Conservation (phyloP, 1,140 invertebrate species). For the Nephila pilipes region DNA sequence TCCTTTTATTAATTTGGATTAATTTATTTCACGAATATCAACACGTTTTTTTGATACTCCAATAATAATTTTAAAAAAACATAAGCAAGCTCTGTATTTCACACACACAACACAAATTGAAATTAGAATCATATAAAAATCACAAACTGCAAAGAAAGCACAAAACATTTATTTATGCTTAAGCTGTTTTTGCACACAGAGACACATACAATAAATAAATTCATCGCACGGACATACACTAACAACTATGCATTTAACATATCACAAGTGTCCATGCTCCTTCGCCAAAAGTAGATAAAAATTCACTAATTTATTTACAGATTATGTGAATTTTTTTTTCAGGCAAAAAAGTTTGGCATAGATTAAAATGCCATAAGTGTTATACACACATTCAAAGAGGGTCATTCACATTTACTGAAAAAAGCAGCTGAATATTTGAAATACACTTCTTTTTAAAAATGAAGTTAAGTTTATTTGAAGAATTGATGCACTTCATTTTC, state of each 20-base stretch:
- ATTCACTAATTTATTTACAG: slow-evolving; percentile 68
- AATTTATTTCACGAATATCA: too few species aligned
- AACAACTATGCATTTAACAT: slow-evolving; percentile 55
- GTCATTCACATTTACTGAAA: not conserved
- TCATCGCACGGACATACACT: slow-evolving; percentile 46
- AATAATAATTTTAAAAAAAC: too few species aligned
- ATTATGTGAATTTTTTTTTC: not conserved
- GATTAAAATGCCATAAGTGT: slow-evolving; percentile 12
- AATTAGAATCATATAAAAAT: too few species aligned
- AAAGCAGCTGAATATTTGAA: not conserved
- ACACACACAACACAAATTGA: too few species aligned
- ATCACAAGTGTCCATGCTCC: slow-evolving; percentile 63
- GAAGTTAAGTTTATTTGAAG: not conserved
- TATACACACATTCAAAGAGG: not conserved
- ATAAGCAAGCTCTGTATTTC: too few species aligned
- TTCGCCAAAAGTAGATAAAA: slow-evolving; percentile 38
- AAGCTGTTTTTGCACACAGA: slow-evolving; percentile 29
- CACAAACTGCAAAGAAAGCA: not conserved
- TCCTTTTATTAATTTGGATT: too few species aligned
- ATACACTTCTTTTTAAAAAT: not conserved
- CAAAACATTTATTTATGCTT: slow-evolving; percentile 62
- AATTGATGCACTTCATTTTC: not conserved
- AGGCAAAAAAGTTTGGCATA: slow-evolving; percentile 39
- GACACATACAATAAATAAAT: slow-evolving; percentile 70
- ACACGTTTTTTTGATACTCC: too few species aligned